Conservation (phyloP, 2,113 vertebrate genomes). For the Phylloscopus whistleri region DNA sequence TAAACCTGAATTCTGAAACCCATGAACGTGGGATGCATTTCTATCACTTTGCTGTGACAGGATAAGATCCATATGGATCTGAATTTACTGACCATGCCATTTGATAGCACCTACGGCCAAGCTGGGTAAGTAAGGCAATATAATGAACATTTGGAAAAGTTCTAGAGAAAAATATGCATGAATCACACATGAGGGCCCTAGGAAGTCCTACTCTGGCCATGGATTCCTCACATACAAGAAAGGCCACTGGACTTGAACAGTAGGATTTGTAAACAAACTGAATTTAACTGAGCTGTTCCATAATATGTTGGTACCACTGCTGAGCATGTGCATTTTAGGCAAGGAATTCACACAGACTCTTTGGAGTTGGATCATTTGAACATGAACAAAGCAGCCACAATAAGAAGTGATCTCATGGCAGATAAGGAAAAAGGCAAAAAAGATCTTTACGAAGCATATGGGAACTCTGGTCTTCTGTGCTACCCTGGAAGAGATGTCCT, state of each 20-base stretch:
- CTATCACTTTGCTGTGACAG: neutral
- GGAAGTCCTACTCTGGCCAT: neutral
- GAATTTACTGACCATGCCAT: neutral
- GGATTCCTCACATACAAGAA: neutral
- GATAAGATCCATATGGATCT: neutral
- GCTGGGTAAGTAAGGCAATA: neutral
- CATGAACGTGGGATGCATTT: fast-evolving
- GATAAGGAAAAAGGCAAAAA: neutral
- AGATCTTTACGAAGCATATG: neutral
- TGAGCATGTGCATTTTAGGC: fast-evolving
- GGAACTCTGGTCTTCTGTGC: neutral
- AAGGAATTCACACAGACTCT: neutral
- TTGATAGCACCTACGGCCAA: neutral
- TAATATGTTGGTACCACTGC: neutral
- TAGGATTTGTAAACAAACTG: neutral
- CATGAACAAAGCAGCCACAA: neutral
- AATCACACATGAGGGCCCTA: neutral
- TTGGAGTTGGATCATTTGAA: neutral
- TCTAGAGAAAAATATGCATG: neutral
- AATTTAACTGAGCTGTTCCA: neutral
- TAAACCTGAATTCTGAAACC: neutral
- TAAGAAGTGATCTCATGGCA: neutral
- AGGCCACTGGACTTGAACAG: neutral
- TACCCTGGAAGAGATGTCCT: neutral
- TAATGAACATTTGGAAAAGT: neutral